phyloP scores from a whole-genome alignment of 1,140 invertebrate species.

The Sipha flava region DNA sequence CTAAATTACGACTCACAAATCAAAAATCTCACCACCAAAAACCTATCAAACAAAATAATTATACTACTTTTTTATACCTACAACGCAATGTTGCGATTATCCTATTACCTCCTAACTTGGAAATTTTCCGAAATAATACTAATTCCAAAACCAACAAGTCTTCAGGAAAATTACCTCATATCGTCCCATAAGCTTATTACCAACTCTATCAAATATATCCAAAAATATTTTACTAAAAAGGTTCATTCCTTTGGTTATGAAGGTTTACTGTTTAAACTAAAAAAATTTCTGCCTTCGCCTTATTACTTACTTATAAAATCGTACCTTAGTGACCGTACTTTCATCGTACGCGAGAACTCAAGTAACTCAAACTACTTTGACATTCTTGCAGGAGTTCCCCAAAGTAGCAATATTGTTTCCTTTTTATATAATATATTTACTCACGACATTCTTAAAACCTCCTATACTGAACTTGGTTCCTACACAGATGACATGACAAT shows the following conservation, averaged over 20 bases:
- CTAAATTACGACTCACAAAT: neutral
- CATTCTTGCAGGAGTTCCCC: no score
- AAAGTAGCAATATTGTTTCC: no score
- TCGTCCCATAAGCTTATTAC: slow-evolving; percentile 41
- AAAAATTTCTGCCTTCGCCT: no score
- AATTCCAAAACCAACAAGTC: slow-evolving; percentile 39
- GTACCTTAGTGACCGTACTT: no score
- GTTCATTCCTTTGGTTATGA: slow-evolving; percentile 13
- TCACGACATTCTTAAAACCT: no score
- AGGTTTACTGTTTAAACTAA: no score
- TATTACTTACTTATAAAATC: no score
- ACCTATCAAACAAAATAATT: neutral
- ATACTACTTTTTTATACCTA: neutral
- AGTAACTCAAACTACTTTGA: no score
- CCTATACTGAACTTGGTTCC: no score
- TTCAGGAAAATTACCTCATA: slow-evolving; percentile 35
- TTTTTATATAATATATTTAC: no score
- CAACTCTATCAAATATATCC: slow-evolving; percentile 36
- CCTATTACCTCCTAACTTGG: slow-evolving; percentile 37
- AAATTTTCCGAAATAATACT: slow-evolving; percentile 41
- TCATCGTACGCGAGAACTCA: no score
- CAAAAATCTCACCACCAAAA: neutral
- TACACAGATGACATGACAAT: no score
- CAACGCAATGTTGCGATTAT: slow-evolving; percentile 28
- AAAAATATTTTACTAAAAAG: slow-evolving; percentile 36